Evolutionary conservation across 2,113 vertebrate species (phyloP).

Genomic region (Cardinalis cardinalis): DNA sequence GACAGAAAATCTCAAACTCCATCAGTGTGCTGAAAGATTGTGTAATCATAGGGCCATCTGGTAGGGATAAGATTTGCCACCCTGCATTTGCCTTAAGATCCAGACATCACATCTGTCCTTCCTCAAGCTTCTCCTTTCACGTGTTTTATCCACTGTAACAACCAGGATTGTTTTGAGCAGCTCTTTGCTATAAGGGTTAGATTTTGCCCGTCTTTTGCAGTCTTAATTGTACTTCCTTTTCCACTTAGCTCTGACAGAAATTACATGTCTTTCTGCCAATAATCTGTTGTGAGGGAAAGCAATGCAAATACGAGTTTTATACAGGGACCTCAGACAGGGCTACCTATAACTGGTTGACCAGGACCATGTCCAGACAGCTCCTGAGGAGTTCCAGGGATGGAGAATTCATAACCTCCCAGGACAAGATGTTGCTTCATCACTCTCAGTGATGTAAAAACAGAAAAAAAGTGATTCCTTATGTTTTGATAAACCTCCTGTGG

Average conservation of each 20-base stretch:
- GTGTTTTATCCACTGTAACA: background rate
- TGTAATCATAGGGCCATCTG: background rate
- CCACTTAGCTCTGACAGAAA: background rate
- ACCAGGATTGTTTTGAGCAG: background rate
- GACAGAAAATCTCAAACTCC: background rate
- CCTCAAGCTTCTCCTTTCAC: background rate
- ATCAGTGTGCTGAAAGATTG: background rate
- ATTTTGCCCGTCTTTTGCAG: background rate
- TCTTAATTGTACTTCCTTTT: background rate
- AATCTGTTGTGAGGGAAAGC: background rate
- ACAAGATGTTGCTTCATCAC: background rate
- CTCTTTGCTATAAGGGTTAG: background rate
- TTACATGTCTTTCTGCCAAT: background rate
- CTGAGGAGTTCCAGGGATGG: background rate
- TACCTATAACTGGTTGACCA: background rate
- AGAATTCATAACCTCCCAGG: background rate
- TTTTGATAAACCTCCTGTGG: background rate
- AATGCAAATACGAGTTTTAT: accelerated
- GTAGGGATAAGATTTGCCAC: background rate
- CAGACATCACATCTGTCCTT: background rate
- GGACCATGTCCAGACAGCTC: background rate
- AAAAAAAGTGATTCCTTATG: background rate
- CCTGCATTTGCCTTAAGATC: background rate
- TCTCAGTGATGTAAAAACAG: background rate
- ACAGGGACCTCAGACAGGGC: background rate